phyloP scores from a whole-genome alignment of 1,140 invertebrate species.

The Cryptotermes secundus region DNA sequence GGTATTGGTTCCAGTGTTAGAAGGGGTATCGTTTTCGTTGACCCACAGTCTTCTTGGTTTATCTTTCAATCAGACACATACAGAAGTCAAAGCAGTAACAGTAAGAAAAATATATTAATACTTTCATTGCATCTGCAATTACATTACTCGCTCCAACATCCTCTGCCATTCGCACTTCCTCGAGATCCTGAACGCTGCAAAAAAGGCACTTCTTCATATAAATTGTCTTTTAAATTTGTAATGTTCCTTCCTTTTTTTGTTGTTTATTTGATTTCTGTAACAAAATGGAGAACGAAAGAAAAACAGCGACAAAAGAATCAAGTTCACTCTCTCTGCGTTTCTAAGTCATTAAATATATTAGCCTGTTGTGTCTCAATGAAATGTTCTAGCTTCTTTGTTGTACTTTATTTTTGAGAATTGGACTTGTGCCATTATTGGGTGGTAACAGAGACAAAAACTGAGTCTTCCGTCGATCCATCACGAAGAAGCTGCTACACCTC shows the following conservation, averaged over 20 bases:
- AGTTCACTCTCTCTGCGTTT: not conserved
- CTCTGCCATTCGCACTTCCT: not conserved
- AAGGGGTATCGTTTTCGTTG: not conserved
- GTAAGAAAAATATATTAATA: not conserved
- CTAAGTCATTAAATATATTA: not conserved
- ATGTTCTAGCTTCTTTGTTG: not conserved
- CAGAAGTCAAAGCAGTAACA: not conserved
- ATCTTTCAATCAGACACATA: not conserved
- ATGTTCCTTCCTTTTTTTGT: not conserved
- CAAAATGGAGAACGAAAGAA: not conserved
- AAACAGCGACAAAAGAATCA: not conserved
- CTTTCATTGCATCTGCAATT: not conserved
- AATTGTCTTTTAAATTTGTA: conserved; percentile 12
- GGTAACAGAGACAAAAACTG: not conserved
- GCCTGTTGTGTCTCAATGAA: not conserved
- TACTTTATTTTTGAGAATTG: not conserved
- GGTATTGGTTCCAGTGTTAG: too few relatives aligned
- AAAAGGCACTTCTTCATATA: not conserved
- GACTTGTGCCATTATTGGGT: not conserved
- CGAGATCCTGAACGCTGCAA: not conserved
- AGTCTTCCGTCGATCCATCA: not conserved
- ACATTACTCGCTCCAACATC: not conserved
- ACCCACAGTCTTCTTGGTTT: not conserved
- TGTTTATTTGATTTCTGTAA: not conserved
- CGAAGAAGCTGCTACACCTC: not conserved